Base-by-base conservation (phyloP, 2,113 vertebrate genomes). In the Hemiprocne comata region DNA sequence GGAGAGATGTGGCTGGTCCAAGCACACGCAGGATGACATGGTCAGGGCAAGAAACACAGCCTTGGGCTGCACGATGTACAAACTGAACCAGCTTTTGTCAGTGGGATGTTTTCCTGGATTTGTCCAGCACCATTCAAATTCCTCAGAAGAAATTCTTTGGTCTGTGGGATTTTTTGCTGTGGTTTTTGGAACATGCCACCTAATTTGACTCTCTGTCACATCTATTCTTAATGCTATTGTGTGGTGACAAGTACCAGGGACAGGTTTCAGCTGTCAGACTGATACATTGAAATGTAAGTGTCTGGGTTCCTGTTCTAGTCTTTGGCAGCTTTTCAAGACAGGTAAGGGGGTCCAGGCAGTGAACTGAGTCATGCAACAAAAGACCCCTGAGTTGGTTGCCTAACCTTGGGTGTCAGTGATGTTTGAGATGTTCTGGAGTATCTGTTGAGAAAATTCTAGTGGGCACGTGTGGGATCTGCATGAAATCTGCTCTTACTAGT, bases 191-290 rank as follows among this genome's bases (percentile, higher is more conserved):
- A 67, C 6, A 3, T 14, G 38, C 7, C 25, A 7, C 42, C 26
- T 23, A 23, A 23, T 70, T 16, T 54, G 21, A 19, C 6, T 62
- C 34, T 0, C 0, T 29, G 2, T 38, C 44, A 1, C 0, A 1
- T 3, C 21, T 40, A 1, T 67, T 54, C 53, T 57, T 13, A 29
- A 23, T 2, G 23, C 7, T 33, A 6, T 3, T 0, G 23, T n/a
- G 23, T 13, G 38, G 18, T 28, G 55, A 62, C 9, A 7, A 44
- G 31, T 6, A 26, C 6, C 11, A 17, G 46, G 58, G 33, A 11
- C 55, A 42, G 69, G 51, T n/a, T 85, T 81, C 55, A 42, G 28
- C 8, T 31, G 9, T 20, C 50, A 69, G 72, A 25, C 9, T 1
- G 23, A 12, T 11, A 0, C 0, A 2, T 50, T 33, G 12, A 10